A percentile compares a stretch with the other conserved stretches of the same genome.
Evolutionary conservation across 2,888 invertebrate species (phyloP).

Genomic region (Stictocephala bisonia): DNA sequence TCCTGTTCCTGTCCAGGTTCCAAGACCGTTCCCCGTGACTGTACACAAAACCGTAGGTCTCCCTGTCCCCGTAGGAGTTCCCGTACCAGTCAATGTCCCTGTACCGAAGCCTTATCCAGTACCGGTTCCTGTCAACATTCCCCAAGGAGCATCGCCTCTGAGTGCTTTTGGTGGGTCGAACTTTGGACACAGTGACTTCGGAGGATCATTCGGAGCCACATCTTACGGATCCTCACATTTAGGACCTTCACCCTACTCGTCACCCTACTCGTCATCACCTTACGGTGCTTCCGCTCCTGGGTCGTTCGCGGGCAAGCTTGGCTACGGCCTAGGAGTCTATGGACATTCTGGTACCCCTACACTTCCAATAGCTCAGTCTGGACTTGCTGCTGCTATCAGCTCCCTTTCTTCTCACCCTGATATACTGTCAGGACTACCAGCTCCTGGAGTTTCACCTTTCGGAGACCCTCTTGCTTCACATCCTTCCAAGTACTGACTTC

Average conservation of each 20-base stretch:
- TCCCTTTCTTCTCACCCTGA: not conserved
- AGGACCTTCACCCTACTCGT: too few species aligned
- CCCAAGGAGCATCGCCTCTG: not conserved
- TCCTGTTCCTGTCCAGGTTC: slow-evolving; percentile 38
- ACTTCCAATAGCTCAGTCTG: slow-evolving; percentile 8
- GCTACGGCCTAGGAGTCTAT: slow-evolving; percentile 41
- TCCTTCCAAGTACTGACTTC: slow-evolving; percentile 1
- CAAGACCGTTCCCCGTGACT: slow-evolving; percentile 37
- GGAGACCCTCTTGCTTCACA: slow-evolving; percentile 1
- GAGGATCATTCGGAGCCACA: too few species aligned
- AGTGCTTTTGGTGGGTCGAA: not conserved
- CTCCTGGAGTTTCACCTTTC: not conserved
- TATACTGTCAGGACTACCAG: not conserved
- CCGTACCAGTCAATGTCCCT: slow-evolving; percentile 36
- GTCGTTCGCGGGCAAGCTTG: slow-evolving; percentile 5
- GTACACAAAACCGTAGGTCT: slow-evolving; percentile 42
- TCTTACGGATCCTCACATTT: too few species aligned
- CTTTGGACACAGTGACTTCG: not conserved
- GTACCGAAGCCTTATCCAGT: slow-evolving; percentile 49
- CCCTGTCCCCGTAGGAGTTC: slow-evolving; percentile 40
- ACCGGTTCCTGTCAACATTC: slow-evolving; percentile 43
- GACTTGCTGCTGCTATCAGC: not conserved
- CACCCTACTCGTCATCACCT: too few species aligned
- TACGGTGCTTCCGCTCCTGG: too few species aligned
- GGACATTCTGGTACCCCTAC: slow-evolving; percentile 15